Base-by-base conservation (phyloP, 1,140 invertebrate species). In the Drosophila ambigua region DNA sequence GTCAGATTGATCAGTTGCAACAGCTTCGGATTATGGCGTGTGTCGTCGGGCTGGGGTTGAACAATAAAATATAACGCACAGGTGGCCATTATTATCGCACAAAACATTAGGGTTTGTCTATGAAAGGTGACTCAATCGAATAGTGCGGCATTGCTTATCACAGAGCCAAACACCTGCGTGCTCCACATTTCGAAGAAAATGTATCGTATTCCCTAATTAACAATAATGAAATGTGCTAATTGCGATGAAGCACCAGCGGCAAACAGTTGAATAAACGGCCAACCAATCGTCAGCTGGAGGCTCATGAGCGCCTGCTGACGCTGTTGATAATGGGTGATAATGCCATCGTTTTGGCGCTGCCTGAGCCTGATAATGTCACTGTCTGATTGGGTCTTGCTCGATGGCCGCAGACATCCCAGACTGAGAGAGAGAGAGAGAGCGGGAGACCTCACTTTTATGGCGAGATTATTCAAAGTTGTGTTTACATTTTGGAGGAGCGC, bases 1-100 rank as follows among this genome's bases (percentile, higher is more conserved):
- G 97, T 98, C 83, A 98, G 93, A 92, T 98, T 98, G 51, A 98
- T 97, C 5, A 98, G 95, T 78, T 96, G 96, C 48, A 97, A 92
- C 1, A 98, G 91, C 39, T 94, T 94, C 0, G 96, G 96, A 92
- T 97, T 95, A 43, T 94, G 94, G 60, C 94, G 93, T 49, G 93
- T 93, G 57, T 93, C 92, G 55, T 93, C 93, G 8, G 92, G 92
- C 94, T 95, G 85, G n/a, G 41, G 28, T 50, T 64, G 15, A 41
- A 53, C 49, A 68, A 69, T 24, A n/a, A 68, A 68, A 64, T n/a
- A 55, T 24, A 57, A 49, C 69, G 67, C 54, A 51, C 71, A 73
- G 71, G 71, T 73, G 71, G 46, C 72, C 74, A 55, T 50, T 43
- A 65, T 74, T 74, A 58, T 74, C 73, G 44, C 20, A 13, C 24